Evolutionary conservation across 2,113 vertebrate species (phyloP).

Genomic region (Ciconia boyciana): DNA sequence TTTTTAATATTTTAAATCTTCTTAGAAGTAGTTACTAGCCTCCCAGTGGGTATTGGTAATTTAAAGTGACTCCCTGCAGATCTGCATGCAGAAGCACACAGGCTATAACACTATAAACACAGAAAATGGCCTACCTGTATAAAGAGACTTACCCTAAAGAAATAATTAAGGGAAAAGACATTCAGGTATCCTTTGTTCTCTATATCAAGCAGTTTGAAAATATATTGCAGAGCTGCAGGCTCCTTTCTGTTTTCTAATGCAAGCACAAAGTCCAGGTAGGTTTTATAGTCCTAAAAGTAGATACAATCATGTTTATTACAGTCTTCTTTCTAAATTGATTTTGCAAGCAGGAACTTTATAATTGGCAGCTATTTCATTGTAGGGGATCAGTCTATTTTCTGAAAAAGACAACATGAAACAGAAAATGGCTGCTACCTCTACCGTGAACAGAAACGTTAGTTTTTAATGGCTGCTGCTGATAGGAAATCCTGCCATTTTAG

Average conservation of each 20-base stretch:
- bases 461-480: background rate
- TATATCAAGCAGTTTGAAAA: conserved; percentile 97
- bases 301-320: conserved; percentile 61
- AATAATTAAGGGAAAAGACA: conserved; percentile 97
- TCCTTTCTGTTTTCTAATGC: conserved; percentile 98
- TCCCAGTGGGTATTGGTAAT: conserved; percentile 14
- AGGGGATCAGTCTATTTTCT: conserved; percentile 49
- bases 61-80: conserved; percentile 51
- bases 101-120: conserved; percentile 31
- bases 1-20: conserved; percentile 26
- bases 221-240: conserved; percentile 94
- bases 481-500: background rate
- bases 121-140: conserved; percentile 52
- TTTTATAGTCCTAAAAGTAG: conserved; percentile 92
- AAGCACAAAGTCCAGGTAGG: conserved; percentile 96
- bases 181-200: conserved; percentile 95
- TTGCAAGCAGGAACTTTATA: conserved; percentile 62
- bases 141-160: conserved; percentile 90
- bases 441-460: background rate
- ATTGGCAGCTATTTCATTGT: conserved; percentile 62
- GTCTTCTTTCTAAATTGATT: conserved; percentile 58
- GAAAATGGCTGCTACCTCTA: conserved; percentile 28
- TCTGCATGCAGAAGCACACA: conserved; percentile 42
- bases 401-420: conserved; percentile 49
- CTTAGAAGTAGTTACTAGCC: conserved; percentile 26